A percentile compares a stretch with the other conserved stretches of the same genome.
phyloP scores from a whole-genome alignment of 1,140 invertebrate genomes.

The Patella vulgata region DNA sequence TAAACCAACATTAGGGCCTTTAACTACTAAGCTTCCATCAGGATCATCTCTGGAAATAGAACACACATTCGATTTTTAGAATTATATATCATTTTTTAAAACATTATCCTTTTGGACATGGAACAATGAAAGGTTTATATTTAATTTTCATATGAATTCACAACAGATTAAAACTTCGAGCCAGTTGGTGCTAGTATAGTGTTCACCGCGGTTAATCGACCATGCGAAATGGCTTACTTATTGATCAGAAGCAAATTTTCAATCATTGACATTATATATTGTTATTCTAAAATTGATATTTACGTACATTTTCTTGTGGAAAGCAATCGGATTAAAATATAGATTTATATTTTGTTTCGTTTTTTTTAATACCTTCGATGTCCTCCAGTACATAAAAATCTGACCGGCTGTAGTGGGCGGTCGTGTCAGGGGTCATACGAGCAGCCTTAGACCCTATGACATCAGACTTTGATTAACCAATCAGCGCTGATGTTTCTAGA shows the following conservation, averaged over 20 bases:
- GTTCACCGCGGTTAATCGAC: not conserved
- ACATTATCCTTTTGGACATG: not conserved
- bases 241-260: not conserved
- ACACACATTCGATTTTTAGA: not conserved
- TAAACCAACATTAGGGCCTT: conserved; percentile 53
- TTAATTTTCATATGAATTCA: not conserved
- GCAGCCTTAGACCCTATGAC: no score
- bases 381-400: no score
- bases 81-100: not conserved
- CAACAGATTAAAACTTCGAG: not conserved
- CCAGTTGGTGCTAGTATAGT: not conserved
- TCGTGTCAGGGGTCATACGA: no score
- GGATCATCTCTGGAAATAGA: conserved; percentile 50
- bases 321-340: not conserved
- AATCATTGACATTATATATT: not conserved
- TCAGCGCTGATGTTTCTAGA: no score
- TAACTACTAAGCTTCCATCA: conserved; percentile 67
- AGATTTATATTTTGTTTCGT: no score
- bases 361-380: conserved; percentile 3
- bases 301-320: not conserved
- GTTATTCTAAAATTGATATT: not conserved
- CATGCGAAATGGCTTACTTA: not conserved
- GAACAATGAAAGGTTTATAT: not conserved
- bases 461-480: no score
- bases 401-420: no score